Evolutionary conservation across 2,888 invertebrate genomes (phyloP).

Genomic region (Hololepta plana): DNA sequence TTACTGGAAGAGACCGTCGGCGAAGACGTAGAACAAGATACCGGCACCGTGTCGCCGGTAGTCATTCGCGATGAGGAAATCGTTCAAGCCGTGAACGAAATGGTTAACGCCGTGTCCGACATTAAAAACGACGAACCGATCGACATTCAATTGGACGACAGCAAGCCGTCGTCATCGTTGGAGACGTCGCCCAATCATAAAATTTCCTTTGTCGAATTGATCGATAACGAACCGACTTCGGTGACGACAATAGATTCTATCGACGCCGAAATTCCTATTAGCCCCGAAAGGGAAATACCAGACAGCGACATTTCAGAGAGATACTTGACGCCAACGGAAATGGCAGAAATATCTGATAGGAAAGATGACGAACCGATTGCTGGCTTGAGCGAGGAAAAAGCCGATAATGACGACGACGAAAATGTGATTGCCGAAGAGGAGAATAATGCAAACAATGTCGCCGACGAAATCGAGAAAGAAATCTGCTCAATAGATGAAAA

Average conservation of each 20-base stretch:
- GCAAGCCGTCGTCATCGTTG: too few relatives aligned
- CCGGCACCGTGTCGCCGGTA: slow-evolving; percentile 22
- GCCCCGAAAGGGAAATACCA: slow-evolving; percentile 37
- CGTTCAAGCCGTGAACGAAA: slow-evolving; percentile 32
- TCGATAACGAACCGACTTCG: too few relatives aligned
- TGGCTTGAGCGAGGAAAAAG: slow-evolving; percentile 10
- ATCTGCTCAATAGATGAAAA: slow-evolving; percentile 10
- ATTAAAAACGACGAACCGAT: slow-evolving; percentile 19
- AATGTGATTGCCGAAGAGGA: slow-evolving; percentile 11
- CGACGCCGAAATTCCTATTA: slow-evolving; percentile 21
- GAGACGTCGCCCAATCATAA: too few relatives aligned
- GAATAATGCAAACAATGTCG: slow-evolving; percentile 9
- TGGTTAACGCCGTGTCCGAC: slow-evolving; percentile 30
- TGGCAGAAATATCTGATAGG: slow-evolving; percentile 26
- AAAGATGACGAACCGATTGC: slow-evolving; percentile 20
- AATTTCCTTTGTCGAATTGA: slow-evolving; percentile 9
- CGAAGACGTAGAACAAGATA: slow-evolving; percentile 10
- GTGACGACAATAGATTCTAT: slow-evolving; percentile 11
- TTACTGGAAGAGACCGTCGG: slow-evolving; percentile 23
- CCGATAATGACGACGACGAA: slow-evolving; percentile 11
- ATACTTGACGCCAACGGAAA: slow-evolving; percentile 49
- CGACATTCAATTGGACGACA: slow-evolving; percentile 9
- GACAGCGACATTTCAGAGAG: slow-evolving; percentile 51
- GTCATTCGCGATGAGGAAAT: slow-evolving; percentile 33
- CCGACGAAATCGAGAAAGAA: slow-evolving; percentile 6